These are phyloP conservation scores for Ochropacha duplaris DNA, from an alignment of 2,888 invertebrate genomes.

Conservation along the genomic window DNA sequence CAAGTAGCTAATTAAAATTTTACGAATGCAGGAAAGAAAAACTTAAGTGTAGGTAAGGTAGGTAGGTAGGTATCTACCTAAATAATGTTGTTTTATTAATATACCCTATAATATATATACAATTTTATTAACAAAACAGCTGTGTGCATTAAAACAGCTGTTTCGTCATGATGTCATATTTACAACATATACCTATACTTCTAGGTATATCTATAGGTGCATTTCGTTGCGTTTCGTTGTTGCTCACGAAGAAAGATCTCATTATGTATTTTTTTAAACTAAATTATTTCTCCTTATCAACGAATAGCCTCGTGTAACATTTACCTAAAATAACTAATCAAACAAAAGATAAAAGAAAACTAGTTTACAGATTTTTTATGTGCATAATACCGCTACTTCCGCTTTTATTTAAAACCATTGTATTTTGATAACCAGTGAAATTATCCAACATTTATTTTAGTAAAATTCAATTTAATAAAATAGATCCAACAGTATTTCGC, in stretches of 20 bases:
- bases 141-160: constrained; percentile 1
- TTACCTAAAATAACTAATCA: not conserved
- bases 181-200: not conserved
- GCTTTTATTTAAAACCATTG: not conserved
- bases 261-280: not conserved
- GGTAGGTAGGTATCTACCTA: not conserved
- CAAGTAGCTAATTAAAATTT: too few relatives aligned
- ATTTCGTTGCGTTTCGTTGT: not conserved
- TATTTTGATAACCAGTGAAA: too few relatives aligned
- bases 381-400: not conserved
- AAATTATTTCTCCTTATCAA: not conserved
- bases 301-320: not conserved
- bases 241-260: not conserved
- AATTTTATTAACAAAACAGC: too few relatives aligned
- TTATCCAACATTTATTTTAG: too few relatives aligned
- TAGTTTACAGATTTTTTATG: not conserved
- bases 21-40: too few relatives aligned
- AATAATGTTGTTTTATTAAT: not conserved
- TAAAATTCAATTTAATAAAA: too few relatives aligned
- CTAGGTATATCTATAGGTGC: not conserved
- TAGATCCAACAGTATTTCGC: too few relatives aligned
- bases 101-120: too few relatives aligned
- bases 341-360: constrained; percentile 1
- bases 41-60: too few relatives aligned
- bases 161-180: constrained; percentile 2